Evolutionary conservation across 1,140 invertebrate species (phyloP).

Genomic region (Pteromalus puparum): DNA sequence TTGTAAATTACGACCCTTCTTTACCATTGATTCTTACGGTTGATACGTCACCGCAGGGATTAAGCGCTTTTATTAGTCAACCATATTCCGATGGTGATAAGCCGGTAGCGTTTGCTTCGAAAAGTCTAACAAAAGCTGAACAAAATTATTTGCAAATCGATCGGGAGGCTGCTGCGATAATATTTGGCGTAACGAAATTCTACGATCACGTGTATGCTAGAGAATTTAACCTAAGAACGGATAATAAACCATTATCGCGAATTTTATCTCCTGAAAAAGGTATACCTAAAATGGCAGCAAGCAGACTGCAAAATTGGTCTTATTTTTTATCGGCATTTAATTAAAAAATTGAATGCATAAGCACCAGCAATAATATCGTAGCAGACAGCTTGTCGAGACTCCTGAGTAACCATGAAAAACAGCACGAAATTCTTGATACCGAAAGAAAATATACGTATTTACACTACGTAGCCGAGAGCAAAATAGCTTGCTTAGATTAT

Average conservation of each 20-base stretch:
- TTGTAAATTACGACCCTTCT: background rate
- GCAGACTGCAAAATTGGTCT: slow-evolving; percentile 57
- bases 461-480: background rate
- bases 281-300: slow-evolving; percentile 57
- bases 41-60: too few relatives aligned
- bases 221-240: slow-evolving; percentile 61
- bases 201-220: slow-evolving; percentile 68
- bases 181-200: slow-evolving; percentile 71
- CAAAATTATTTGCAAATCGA: slow-evolving; percentile 74
- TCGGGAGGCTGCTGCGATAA: slow-evolving; percentile 70
- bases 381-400: slow-evolving; percentile 56
- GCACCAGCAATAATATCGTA: slow-evolving; percentile 52
- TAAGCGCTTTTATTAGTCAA: too few relatives aligned
- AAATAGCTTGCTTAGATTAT: background rate
- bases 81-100: background rate
- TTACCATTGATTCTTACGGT: too few relatives aligned
- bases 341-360: slow-evolving; percentile 55
- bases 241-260: slow-evolving; percentile 63
- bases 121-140: slow-evolving; percentile 58
- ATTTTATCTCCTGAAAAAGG: slow-evolving; percentile 62
- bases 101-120: slow-evolving; percentile 21
- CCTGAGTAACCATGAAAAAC: background rate
- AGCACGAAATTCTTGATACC: background rate
- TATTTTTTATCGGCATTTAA: slow-evolving; percentile 58
- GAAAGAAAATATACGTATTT: background rate